A percentile compares a stretch with the other conserved stretches of the same genome.
Evolutionary conservation across 2,888 invertebrate species (phyloP).

Genomic region (Mantis religiosa): DNA sequence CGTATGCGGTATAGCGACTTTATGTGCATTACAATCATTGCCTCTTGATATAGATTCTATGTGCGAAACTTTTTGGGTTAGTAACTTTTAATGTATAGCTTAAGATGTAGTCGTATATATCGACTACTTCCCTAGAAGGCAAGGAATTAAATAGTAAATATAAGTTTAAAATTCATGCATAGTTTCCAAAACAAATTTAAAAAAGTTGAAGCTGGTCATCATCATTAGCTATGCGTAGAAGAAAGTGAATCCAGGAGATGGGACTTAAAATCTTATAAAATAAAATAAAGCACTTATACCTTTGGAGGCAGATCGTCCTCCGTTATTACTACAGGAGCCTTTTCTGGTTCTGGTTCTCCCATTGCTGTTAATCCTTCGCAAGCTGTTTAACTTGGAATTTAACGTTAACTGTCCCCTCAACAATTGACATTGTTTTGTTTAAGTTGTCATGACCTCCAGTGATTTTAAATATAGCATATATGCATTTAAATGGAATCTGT

Average conservation of each 20-base stretch:
- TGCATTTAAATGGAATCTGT: neutral
- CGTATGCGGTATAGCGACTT: too few species aligned
- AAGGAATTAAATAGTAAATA: too few species aligned
- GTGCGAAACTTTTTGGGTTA: too few species aligned
- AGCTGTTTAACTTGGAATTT: neutral
- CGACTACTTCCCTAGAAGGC: too few species aligned
- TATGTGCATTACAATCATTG: too few species aligned
- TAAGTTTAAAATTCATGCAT: too few species aligned
- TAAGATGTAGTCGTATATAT: too few species aligned
- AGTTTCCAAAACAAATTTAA: neutral
- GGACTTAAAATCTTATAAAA: neutral
- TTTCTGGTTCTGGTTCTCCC: too few species aligned
- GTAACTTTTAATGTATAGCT: too few species aligned
- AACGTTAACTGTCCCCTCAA: neutral
- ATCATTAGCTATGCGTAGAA: neutral
- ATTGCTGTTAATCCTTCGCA: neutral
- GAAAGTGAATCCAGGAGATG: neutral
- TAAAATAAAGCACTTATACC: neutral
- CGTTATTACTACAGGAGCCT: too few species aligned
- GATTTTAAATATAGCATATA: neutral
- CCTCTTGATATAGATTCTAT: too few species aligned
- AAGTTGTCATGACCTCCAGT: neutral
- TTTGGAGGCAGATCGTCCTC: neutral
- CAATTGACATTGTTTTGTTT: neutral
- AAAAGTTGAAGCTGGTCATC: neutral